Conservation (phyloP, 2,113 vertebrate species). For the Limnothrissa miodon region DNA sequence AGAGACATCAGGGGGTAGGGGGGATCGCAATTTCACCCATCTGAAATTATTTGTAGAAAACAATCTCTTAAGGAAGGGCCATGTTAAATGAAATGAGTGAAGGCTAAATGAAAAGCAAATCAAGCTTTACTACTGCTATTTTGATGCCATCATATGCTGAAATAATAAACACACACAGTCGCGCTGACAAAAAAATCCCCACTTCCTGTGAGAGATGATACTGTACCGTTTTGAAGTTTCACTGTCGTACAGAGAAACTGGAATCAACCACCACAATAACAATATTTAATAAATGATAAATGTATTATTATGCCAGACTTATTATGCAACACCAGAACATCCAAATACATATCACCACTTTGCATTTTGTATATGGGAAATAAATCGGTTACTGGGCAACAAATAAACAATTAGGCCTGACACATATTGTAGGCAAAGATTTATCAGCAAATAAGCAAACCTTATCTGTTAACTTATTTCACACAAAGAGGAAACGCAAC, state of each 20-base stretch:
- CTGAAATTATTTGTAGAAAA: not conserved
- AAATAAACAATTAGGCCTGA: not conserved
- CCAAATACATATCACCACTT: too few species aligned
- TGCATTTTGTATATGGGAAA: too few species aligned
- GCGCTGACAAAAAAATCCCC: not conserved
- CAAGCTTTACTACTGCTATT: not conserved
- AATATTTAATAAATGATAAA: not conserved
- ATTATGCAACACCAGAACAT: not conserved
- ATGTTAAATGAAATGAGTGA: not conserved
- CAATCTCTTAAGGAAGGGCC: slow-evolving; percentile 1
- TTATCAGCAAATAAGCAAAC: not conserved
- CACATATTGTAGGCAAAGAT: not conserved
- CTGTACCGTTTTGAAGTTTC: not conserved
- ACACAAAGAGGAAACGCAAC: not conserved
- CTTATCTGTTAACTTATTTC: not conserved
- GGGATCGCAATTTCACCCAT: slow-evolving; percentile 52
- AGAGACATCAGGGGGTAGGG: not conserved
- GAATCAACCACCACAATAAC: not conserved
- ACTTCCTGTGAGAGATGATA: not conserved
- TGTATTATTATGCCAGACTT: not conserved
- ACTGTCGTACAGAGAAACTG: not conserved
- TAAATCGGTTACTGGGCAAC: not conserved
- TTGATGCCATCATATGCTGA: not conserved
- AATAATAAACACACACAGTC: not conserved
- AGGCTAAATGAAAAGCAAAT: not conserved